Percentiles rank a stretch among this genome's conserved stretches.
Evolutionary conservation across 2,113 vertebrate species (phyloP).

Genomic region (Eubucco bourcierii): DNA sequence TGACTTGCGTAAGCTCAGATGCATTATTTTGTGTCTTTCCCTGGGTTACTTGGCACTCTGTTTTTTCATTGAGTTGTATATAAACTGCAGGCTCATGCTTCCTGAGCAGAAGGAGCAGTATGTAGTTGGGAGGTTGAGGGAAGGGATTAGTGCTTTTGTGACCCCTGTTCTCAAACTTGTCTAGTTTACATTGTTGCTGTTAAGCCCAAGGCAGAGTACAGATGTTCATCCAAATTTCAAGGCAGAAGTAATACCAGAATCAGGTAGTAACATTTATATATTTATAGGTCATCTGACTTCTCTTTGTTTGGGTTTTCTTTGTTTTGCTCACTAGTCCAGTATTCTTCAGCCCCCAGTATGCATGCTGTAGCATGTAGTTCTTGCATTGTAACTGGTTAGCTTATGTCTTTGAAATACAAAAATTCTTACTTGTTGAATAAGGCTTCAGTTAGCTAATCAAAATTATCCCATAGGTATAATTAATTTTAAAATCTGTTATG

Average conservation of each 20-base stretch:
- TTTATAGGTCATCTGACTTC: not conserved
- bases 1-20: not conserved
- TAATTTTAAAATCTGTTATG: not conserved
- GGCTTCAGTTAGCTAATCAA: not conserved
- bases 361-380: rapidly evolving
- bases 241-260: not conserved
- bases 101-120: not conserved
- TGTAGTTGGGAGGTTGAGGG: too few relatives aligned
- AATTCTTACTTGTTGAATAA: not conserved
- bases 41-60: not conserved
- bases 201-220: not conserved
- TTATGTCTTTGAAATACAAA: not conserved
- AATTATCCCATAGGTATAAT: not conserved
- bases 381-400: not conserved
- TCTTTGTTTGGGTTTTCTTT: not conserved
- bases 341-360: not conserved
- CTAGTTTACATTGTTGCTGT: not conserved
- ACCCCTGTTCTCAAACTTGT: not conserved
- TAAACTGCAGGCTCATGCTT: rapidly evolving
- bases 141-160: not conserved
- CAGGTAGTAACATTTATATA: not conserved
- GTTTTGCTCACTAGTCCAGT: not conserved
- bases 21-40: not conserved
- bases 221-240: not conserved
- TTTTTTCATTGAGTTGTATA: not conserved